Conservation (phyloP, 2,113 vertebrate species). For the Neotoma lepida region DNA sequence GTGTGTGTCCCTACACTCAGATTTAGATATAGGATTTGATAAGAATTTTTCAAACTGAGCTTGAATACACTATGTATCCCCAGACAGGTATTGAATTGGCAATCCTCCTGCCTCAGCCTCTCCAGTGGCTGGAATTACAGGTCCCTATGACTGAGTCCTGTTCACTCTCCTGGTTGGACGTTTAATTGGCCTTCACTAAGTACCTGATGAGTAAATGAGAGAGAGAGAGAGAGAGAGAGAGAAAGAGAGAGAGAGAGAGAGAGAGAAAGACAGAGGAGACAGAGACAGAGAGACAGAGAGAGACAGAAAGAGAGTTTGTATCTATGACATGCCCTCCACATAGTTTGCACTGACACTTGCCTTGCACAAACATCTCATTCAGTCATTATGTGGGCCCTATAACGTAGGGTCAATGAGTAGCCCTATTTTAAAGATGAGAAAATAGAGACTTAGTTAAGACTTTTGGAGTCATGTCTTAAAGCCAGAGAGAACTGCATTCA, state of each 20-base stretch:
- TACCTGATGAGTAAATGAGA: background rate
- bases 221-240: background rate
- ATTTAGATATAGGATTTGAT: background rate
- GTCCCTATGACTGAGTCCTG: background rate
- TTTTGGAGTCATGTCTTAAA: background rate
- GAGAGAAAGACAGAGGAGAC: background rate
- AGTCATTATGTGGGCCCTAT: rapidly evolving
- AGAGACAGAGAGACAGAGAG: background rate
- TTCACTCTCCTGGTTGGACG: background rate
- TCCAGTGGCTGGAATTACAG: background rate
- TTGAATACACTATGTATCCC: background rate
- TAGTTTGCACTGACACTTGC: too few species aligned
- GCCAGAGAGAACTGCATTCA: background rate
- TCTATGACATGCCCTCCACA: background rate
- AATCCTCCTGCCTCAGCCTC: background rate
- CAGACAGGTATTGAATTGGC: background rate
- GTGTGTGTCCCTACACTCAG: rapidly evolving
- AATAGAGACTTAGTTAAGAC: background rate
- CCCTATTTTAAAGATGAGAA: conserved; percentile 1
- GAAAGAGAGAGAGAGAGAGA: background rate
- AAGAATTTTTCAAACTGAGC: background rate
- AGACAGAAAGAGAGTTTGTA: background rate
- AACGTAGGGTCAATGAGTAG: background rate
- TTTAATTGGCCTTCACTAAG: background rate
- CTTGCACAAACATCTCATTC: background rate